Evolutionary conservation across 1,140 invertebrate genomes (phyloP), one percentile per base, ranked within the genome.

Genomic region (Psilanteris sp.): DNA sequence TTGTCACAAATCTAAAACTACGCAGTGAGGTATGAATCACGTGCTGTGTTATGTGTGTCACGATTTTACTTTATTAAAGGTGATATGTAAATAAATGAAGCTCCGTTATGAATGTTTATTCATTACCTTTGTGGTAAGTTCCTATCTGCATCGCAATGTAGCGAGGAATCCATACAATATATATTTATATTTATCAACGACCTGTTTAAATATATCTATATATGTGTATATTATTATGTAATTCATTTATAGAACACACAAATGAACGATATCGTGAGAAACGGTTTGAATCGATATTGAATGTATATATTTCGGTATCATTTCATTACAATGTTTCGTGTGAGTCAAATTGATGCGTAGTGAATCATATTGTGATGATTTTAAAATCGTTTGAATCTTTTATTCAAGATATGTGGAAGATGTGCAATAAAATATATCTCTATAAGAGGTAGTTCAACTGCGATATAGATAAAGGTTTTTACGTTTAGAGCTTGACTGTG

Each of bases 351-450:
- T 31, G 8, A 22, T 41, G 24, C 4, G 9, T 46, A 6, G 14
- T n/a, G 31, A 44, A 15, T 61, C 11, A n/a, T 61, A 18, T 46
- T 27, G 43, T 32, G 57, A 61, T 64, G 46, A 64, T 64, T 34
- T 64, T 43, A 32, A 52, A 52, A 24, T 2, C 9, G 2, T 31
- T 64, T 32, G 10, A 27, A 2, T 8, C 52, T 37, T 46, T 11
- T n/a, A 18, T 16, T n/a, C n/a, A 8, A 24, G 10, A 50, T 26
- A 50, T 39, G 34, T 50, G 52, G 34, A 43, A n/a, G 41, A 70
- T n/a, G 66, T 70, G 52, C 66, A 68, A 67, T 66, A 66, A 39
- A 50, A 39, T 4, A 26, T n/a, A n/a, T n/a, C n/a, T n/a, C n/a
- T n/a, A n/a, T n/a, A n/a, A 9, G 4, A 50, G 64, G 24, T 32